Conservation (phyloP, 2,113 vertebrate species). For the Petrocephalus microphthalmus region DNA sequence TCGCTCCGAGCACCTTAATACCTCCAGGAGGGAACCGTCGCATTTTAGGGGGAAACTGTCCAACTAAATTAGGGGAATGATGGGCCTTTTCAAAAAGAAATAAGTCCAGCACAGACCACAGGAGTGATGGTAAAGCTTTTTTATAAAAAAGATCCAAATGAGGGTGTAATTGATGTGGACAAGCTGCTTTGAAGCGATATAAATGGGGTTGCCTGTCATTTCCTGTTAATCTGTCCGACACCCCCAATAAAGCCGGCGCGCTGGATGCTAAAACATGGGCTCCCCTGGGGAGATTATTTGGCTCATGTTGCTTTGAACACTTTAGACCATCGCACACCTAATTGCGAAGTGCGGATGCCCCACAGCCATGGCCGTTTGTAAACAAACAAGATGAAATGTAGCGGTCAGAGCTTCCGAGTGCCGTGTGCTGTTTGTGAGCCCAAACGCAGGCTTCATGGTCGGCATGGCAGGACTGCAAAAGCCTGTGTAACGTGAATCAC, state of each 20-base stretch:
- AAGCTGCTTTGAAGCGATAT: conserved; percentile 12
- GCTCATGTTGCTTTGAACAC: conserved; percentile 2
- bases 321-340: conserved; percentile 2
- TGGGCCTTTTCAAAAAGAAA: conserved; percentile 11
- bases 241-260: neutral
- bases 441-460: neutral
- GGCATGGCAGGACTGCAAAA: neutral
- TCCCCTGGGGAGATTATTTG: neutral
- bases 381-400: neutral
- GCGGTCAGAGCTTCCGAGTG: neutral
- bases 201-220: conserved; percentile 12
- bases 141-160: conserved; percentile 2
- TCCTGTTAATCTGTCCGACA: conserved; percentile 7
- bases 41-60: neutral
- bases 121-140: neutral
- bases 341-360: neutral
- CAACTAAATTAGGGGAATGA: conserved; percentile 12
- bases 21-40: neutral
- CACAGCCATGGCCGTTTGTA: neutral
- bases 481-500: neutral
- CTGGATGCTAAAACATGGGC: neutral
- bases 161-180: neutral
- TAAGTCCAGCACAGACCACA: neutral
- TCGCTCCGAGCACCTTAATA: neutral
- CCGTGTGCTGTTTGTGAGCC: neutral